These are phyloP conservation scores for Corvus moneduloides DNA, from an alignment of 2,113 vertebrate species.

Conservation along the genomic window DNA sequence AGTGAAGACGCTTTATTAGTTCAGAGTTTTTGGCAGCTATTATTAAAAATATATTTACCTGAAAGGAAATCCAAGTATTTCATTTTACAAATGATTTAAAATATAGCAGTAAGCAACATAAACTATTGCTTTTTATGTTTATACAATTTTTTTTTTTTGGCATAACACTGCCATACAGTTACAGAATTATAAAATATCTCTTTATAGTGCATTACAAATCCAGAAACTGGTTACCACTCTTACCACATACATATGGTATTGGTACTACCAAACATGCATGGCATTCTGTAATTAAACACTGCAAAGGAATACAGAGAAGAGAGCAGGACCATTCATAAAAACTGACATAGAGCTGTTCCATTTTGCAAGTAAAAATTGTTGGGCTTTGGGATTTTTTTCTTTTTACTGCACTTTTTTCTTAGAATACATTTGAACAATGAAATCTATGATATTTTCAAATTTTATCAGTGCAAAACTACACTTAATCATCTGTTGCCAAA, in stretches of 20 bases:
- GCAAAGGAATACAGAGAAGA: slow-evolving; percentile 30
- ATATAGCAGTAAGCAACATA: slow-evolving; percentile 73
- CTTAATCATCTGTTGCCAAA: neutral
- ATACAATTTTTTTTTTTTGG: slow-evolving; percentile 60
- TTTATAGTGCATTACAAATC: slow-evolving; percentile 69
- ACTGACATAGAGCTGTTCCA: neutral
- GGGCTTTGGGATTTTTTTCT: neutral
- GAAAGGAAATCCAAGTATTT: slow-evolving; percentile 67
- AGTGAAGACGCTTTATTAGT: slow-evolving; percentile 60
- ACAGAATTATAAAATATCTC: slow-evolving; percentile 75
- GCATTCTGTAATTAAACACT: slow-evolving; percentile 50
- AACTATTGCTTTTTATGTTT: slow-evolving; percentile 69
- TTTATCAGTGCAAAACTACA: neutral
- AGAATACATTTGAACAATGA: slow-evolving; percentile 13
- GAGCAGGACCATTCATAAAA: slow-evolving; percentile 16
- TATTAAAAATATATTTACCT: slow-evolving; percentile 75
- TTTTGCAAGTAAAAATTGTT: neutral
- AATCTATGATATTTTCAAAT: neutral
- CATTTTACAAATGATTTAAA: slow-evolving; percentile 70
- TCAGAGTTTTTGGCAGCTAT: slow-evolving; percentile 57
- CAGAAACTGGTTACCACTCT: slow-evolving; percentile 75
- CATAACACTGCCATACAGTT: slow-evolving; percentile 72
- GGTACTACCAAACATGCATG: slow-evolving; percentile 60
- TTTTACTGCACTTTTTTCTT: neutral
- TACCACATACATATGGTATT: slow-evolving; percentile 74